A percentile compares a stretch with the other conserved stretches of the same genome.
phyloP scores from a whole-genome alignment of 2,888 invertebrate genomes.

The Cephus spinipes region DNA sequence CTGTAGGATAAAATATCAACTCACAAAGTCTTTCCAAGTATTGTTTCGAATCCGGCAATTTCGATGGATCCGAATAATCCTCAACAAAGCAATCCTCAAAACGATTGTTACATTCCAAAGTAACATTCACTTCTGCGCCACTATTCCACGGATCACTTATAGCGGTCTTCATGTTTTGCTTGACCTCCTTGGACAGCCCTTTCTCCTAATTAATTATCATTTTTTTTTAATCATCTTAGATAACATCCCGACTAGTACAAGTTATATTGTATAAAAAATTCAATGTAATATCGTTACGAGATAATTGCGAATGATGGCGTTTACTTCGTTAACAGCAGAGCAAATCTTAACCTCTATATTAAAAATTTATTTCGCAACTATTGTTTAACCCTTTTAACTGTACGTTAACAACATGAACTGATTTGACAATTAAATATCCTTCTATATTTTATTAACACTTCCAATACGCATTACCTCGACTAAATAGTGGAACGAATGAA shows the following conservation, averaged over 20 bases:
- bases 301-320: background rate
- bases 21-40: conserved; percentile 78
- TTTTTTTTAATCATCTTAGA: background rate
- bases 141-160: conserved; percentile 53
- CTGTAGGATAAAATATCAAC: conserved; percentile 32
- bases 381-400: background rate
- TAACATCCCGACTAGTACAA: background rate
- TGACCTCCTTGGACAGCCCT: background rate
- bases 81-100: conserved; percentile 57
- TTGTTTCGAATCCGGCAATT: conserved; percentile 74
- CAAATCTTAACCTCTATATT: background rate
- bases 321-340: background rate
- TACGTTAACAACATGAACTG: background rate
- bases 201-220: background rate
- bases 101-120: conserved; percentile 14
- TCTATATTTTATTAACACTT: background rate
- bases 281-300: background rate
- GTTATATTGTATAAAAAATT: background rate
- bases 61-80: conserved; percentile 30
- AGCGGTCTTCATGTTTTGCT: conserved; percentile 49
- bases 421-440: background rate
- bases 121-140: conserved; percentile 11
- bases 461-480: background rate
- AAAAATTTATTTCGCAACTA: background rate
- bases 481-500: background rate